Evolutionary conservation across 1,140 invertebrate genomes (phyloP).

Genomic region (Pogonognathellus flavescens): DNA sequence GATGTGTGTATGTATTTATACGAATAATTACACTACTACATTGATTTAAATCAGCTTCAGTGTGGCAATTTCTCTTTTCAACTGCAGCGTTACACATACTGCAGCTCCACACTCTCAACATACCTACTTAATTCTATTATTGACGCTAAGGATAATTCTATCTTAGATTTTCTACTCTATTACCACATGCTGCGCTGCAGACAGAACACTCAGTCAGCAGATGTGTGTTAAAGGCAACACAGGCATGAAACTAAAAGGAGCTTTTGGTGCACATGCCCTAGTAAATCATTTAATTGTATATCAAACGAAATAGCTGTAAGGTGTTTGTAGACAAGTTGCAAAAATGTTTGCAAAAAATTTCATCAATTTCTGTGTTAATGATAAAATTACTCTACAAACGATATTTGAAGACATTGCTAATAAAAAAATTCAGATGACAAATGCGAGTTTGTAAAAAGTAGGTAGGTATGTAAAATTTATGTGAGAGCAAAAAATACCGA

Average conservation of each 20-base stretch:
- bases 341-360: too few species aligned
- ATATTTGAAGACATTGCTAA: too few species aligned
- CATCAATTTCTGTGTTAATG: too few species aligned
- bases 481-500: too few species aligned
- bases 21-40: not conserved
- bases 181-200: not conserved
- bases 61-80: conserved; percentile 21
- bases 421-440: too few species aligned
- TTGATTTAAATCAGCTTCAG: not conserved
- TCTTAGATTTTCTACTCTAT: conserved; percentile 13
- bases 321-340: not conserved
- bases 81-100: not conserved
- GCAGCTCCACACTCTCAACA: not conserved
- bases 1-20: not conserved
- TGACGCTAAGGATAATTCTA: not conserved
- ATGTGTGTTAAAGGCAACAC: not conserved
- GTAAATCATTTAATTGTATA: conserved; percentile 20
- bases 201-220: not conserved
- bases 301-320: not conserved
- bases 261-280: conserved; percentile 41
- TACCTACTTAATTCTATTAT: not conserved
- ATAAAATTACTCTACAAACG: too few species aligned
- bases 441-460: too few species aligned
- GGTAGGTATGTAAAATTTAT: too few species aligned
- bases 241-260: conserved; percentile 36